These are phyloP conservation scores for Diabrotica virgifera DNA, from an alignment of 1,140 invertebrate species.

Conservation along the genomic window DNA sequence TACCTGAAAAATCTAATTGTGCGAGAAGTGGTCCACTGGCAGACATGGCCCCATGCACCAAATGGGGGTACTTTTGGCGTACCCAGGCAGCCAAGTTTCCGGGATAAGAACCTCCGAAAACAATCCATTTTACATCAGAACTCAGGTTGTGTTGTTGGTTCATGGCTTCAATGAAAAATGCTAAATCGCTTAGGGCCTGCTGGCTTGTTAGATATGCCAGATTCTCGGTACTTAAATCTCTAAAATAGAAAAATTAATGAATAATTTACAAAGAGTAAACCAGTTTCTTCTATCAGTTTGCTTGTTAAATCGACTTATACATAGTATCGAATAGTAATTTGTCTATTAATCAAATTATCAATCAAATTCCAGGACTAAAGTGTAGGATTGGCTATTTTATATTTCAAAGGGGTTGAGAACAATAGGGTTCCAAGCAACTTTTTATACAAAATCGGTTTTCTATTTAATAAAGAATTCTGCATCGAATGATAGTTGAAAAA, in stretches of 20 bases:
- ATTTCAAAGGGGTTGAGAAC: too few relatives aligned
- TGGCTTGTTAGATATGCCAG: conserved; percentile 76
- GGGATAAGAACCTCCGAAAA: conserved; percentile 91
- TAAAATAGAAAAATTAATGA: conserved; percentile 46
- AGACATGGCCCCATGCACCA: conserved; percentile 83
- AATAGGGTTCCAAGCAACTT: too few relatives aligned
- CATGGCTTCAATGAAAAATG: conserved; percentile 66
- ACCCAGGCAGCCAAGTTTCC: conserved; percentile 89
- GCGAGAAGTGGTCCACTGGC: conserved; percentile 84
- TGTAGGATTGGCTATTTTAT: too few relatives aligned
- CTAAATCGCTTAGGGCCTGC: conserved; percentile 87
- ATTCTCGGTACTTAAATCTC: conserved; percentile 74
- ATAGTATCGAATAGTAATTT: background rate
- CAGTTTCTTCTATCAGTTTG: background rate
- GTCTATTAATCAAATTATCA: too few relatives aligned
- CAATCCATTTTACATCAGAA: conserved; percentile 74
- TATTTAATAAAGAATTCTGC: too few relatives aligned
- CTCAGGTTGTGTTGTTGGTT: conserved; percentile 50
- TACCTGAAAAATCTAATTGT: conserved; percentile 77
- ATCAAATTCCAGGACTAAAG: too few relatives aligned
- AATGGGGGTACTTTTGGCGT: conserved; percentile 84
- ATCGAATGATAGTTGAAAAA: too few relatives aligned
- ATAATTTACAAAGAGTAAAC: background rate
- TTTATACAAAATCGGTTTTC: too few relatives aligned
- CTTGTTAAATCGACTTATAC: background rate